Percentiles rank a stretch among this genome's conserved stretches.
These are phyloP conservation scores for Heliornis fulica DNA, from an alignment of 2,113 vertebrate species.

Conservation along the genomic window DNA sequence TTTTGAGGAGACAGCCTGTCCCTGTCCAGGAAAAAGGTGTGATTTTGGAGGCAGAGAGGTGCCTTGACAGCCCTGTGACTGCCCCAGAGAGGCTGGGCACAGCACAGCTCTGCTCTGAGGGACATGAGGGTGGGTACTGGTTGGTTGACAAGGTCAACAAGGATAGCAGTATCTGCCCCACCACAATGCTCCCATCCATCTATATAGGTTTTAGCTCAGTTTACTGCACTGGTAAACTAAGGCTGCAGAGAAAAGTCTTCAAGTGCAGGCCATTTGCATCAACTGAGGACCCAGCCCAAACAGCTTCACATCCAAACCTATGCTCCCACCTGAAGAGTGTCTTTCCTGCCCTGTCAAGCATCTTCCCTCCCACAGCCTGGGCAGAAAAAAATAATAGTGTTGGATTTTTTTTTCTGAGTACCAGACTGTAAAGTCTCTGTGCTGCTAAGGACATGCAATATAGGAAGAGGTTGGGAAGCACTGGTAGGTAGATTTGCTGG, in stretches of 20 bases:
- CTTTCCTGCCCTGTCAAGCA: not conserved
- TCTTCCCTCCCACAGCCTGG: not conserved
- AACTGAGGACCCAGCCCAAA: not conserved
- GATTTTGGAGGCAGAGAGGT: not conserved
- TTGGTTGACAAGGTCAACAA: not conserved
- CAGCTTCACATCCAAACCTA: not conserved
- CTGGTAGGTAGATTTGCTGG: not conserved
- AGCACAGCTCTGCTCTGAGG: not conserved
- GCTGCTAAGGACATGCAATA: not conserved
- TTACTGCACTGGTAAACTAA: not conserved
- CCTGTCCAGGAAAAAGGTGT: not conserved
- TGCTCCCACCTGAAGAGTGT: not conserved
- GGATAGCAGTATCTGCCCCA: not conserved
- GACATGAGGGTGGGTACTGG: rapidly evolving
- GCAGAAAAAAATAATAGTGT: not conserved
- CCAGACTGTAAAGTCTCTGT: not conserved
- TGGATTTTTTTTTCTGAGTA: not conserved
- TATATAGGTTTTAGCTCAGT: not conserved
- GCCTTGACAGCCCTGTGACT: not conserved
- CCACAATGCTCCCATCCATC: not conserved
- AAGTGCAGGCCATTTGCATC: not conserved
- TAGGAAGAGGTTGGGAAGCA: not conserved
- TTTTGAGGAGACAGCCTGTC: not conserved
- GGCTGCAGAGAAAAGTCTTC: not conserved
- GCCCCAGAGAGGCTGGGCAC: not conserved